These are phyloP conservation scores for Scartelaos histophorus DNA, from an alignment of 2,113 vertebrate species.

Conservation along the genomic window DNA sequence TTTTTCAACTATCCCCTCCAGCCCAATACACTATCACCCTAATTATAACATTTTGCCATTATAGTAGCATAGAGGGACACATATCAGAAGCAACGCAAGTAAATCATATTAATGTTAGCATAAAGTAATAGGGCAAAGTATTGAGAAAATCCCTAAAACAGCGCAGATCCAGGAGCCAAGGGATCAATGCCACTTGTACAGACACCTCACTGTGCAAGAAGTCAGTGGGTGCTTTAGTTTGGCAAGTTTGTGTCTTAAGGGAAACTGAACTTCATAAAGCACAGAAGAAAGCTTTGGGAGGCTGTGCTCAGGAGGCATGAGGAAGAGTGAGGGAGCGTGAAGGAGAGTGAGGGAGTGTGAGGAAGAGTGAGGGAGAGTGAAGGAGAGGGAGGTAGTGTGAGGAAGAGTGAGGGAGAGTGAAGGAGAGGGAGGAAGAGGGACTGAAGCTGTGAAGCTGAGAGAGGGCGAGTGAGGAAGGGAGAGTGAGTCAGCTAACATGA, in stretches of 20 bases:
- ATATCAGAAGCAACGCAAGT: no score
- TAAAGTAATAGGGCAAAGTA: background rate
- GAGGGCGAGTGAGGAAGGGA: constrained; percentile 21
- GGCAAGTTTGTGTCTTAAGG: constrained; percentile 49
- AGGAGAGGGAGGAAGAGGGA: no score
- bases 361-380: constrained; percentile 32
- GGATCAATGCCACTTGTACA: constrained; percentile 47
- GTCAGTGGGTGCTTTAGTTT: constrained; percentile 39
- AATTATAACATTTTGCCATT: no score
- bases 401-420: no score
- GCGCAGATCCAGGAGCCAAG: constrained; percentile 14
- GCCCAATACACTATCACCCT: no score
- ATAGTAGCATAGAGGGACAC: no score
- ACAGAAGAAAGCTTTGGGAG: background rate
- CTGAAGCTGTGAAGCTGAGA: constrained; percentile 1
- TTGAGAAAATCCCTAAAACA: background rate
- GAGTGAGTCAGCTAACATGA: constrained; percentile 34
- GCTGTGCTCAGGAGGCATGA: constrained; percentile 9
- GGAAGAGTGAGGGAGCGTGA: constrained; percentile 18
- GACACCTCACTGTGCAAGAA: constrained; percentile 49
- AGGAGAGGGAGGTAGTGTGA: background rate
- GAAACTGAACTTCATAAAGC: constrained; percentile 36
- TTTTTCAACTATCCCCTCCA: no score
- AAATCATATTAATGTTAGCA: no score
- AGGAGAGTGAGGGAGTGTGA: background rate